Base-by-base conservation (phyloP, 1,140 invertebrate species). In the Ceratoteleas bidentatus region DNA sequence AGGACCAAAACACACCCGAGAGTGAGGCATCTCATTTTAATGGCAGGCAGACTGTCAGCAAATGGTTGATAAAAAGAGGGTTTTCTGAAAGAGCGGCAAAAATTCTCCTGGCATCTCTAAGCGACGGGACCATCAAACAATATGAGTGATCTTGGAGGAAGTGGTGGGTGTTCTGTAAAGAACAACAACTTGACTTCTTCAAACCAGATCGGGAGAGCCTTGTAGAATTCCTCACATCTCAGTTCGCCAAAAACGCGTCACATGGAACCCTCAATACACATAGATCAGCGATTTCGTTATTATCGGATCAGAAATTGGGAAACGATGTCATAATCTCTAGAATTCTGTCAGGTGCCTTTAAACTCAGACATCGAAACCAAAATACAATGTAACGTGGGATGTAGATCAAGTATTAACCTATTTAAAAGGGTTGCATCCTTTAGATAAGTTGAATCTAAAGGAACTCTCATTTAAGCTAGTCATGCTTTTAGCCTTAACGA, bases 1-100 rank as follows among this genome's bases (percentile, higher is more conserved):
- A 47, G 43, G 43, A 10, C 43, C 43, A 47, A 47, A n/a, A 6
- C 7, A 47, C 43, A 47, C n/a, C 43, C 43, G 43, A 47, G 43
- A 47, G 43, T n/a, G n/a, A 13, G 3, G n/a, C 4, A 47, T 47
- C 43, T 47, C 7, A 7, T 4, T 47, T 47, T 47, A n/a, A 47
- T 47, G 43, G 43, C 11, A 7, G 43, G 7, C 4, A 7, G 7
- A 13, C 7, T 47, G n/a, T 47, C 43, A 47, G 7, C 43, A n/a
- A 47, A n/a, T 7, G 7, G 7, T 47, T 47, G 4, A 7, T n/a
- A 4, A 47, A 47, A 38, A 38, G 36, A 38, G 36, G 36, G 36
- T 38, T 38, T 9, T 38, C 36, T 7, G n/a, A 47, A 47, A n/a
- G 43, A 47, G 43, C 43, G 4, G 7, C 11, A 10, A 47, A 6